These are phyloP conservation scores for Rhea pennata DNA, from an alignment of 2,113 vertebrate genomes.

Conservation along the genomic window DNA sequence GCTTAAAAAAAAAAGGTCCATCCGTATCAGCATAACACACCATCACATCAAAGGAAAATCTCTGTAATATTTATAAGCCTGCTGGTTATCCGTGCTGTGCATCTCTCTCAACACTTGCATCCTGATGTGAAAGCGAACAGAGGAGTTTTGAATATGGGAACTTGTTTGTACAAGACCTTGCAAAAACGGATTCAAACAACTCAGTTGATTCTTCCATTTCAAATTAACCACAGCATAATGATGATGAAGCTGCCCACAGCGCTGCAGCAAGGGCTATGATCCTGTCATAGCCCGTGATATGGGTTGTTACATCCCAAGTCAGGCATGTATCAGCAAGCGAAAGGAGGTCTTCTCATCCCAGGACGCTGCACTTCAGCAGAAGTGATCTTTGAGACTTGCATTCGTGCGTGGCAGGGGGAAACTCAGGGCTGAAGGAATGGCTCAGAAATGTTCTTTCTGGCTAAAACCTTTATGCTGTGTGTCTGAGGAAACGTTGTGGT, in stretches of 20 bases:
- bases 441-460: not conserved
- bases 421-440: not conserved
- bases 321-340: not conserved
- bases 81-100: not conserved
- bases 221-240: not conserved
- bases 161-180: not conserved
- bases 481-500: not conserved
- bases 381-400: not conserved
- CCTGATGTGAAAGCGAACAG: too few species aligned
- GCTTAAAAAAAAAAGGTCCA: not conserved
- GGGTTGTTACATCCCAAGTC: not conserved
- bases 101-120: not conserved
- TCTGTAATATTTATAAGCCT: fast-evolving
- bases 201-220: not conserved
- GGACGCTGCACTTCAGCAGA: not conserved
- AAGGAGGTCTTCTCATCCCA: not conserved
- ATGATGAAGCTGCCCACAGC: not conserved
- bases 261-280: not conserved
- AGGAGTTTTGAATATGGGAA: not conserved
- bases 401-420: not conserved
- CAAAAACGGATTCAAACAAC: not conserved
- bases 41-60: not conserved
- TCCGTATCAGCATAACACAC: not conserved
- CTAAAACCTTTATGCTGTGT: not conserved
- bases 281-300: too few species aligned